Evolutionary conservation across 2,797 vertebrate genomes (phyloP), one percentile per base, ranked within the genome.

Genomic region (Psittacula derbiana): DNA sequence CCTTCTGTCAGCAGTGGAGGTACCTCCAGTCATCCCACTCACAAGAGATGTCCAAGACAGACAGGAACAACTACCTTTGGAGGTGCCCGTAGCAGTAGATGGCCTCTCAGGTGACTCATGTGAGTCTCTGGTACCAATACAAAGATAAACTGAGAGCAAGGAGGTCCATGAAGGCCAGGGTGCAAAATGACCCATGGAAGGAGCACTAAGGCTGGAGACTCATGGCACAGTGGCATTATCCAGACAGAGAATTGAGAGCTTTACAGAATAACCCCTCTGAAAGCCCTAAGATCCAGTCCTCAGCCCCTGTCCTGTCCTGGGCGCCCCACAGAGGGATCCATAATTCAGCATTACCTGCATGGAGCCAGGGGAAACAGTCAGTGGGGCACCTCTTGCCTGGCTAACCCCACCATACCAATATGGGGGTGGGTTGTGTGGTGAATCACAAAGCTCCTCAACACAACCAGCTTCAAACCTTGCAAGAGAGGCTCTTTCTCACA

Each of bases 381-480:
- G 8, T 1, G 17, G 71, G 27, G 43, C 50, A 53, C 27, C 44
- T 90, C 23, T 66, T 28, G 38, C 20, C 38, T 36, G 86, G 83
- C 5, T 67, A 16, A 69, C 53, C 62, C 53, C 74, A 46, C 52
- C 3, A 0, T 15, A 5, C 18, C 1, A 0, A 24, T 38, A 11
- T 0, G 0, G 53, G 71, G 17, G 65, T 78, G 78, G 47, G 16
- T 38, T 30, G 46, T 4, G 66, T 38, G 64, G 13, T 65, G 91
- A 87, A 60, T 83, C 87, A 47, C 49, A 86, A 81, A 80, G 49
- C 58, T 66, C 58, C 44, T 60, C 53, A 61, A 21, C 79, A 24
- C 43, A 24, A 13, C 30, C 80, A 61, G 71, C 66, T 87, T 69
- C 50, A 76, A 41, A 44, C 47, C 44, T 67, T 69, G 49, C 62